A percentile compares a stretch with the other conserved stretches of the same genome.
Conservation (phyloP, 2,888 invertebrate genomes). For the Dendrolimus pini region DNA sequence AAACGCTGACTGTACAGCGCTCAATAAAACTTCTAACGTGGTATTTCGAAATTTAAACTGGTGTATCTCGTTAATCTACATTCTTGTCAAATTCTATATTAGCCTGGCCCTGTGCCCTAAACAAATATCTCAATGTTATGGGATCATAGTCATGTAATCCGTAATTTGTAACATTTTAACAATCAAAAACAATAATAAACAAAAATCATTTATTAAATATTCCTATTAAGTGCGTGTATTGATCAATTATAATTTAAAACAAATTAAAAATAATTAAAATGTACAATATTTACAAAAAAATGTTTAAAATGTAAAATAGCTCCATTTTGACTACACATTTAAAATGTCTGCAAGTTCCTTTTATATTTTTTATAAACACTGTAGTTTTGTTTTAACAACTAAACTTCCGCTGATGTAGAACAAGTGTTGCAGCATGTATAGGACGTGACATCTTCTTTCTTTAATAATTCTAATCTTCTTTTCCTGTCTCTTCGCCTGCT, state of each 20-base stretch:
- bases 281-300: slow-evolving; percentile 20
- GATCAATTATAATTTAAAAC: slow-evolving; percentile 7
- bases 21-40: too few relatives aligned
- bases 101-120: too few relatives aligned
- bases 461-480: slow-evolving; percentile 1
- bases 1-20: too few relatives aligned
- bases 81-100: too few relatives aligned
- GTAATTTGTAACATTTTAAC: too few relatives aligned
- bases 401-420: neutral
- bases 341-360: slow-evolving; percentile 17
- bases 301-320: slow-evolving; percentile 10
- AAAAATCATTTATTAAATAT: neutral
- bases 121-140: too few relatives aligned
- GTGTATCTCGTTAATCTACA: too few relatives aligned
- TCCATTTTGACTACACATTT: slow-evolving; percentile 13
- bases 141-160: too few relatives aligned
- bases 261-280: slow-evolving; percentile 12
- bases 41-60: too few relatives aligned
- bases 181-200: too few relatives aligned
- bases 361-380: slow-evolving; percentile 14
- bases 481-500: slow-evolving; percentile 25
- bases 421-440: neutral
- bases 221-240: slow-evolving; percentile 7
- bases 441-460: slow-evolving; percentile 8
- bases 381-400: slow-evolving; percentile 8